A percentile compares a stretch with the other conserved stretches of the same genome.
These are phyloP conservation scores for Helicolenus hilgendorfi DNA, from an alignment of 2,797 vertebrate genomes.

Conservation along the genomic window DNA sequence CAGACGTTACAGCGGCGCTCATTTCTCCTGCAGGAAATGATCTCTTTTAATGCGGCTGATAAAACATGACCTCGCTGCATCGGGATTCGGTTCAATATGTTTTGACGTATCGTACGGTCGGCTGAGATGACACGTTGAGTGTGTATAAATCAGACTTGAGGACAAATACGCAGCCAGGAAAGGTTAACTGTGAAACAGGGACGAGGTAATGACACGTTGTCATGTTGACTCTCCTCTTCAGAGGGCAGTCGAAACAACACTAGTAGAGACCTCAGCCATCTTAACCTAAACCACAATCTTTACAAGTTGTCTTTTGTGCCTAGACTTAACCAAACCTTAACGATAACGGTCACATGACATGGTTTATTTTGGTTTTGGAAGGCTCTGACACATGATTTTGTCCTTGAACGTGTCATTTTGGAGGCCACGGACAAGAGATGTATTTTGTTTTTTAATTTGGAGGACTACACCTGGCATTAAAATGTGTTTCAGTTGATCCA, in stretches of 20 bases:
- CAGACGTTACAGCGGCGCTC: not conserved
- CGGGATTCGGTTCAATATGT: constrained; percentile 44
- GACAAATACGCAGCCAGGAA: constrained; percentile 14
- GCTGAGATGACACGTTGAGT: constrained; percentile 15
- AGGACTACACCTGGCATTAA: too few species aligned
- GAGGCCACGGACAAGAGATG: too few species aligned
- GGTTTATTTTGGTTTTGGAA: not conserved
- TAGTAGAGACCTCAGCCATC: not conserved
- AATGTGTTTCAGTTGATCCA: too few species aligned
- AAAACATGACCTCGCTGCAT: constrained; percentile 52
- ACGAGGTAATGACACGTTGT: constrained; percentile 21
- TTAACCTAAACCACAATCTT: not conserved
- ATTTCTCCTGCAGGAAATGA: constrained; percentile 35
- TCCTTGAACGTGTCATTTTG: too few species aligned
- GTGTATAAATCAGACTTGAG: constrained; percentile 42
- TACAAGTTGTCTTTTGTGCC: not conserved
- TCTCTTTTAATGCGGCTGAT: constrained; percentile 47
- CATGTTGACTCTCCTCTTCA: not conserved
- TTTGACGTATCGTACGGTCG: constrained; percentile 31
- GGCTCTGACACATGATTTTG: too few species aligned
- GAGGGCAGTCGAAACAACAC: not conserved
- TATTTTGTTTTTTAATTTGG: too few species aligned
- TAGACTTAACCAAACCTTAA: not conserved
- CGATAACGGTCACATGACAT: not conserved
- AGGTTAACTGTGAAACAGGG: constrained; percentile 30